A percentile compares a stretch with the other conserved stretches of the same genome.
phyloP scores from a whole-genome alignment of 2,113 vertebrate species.

The Proteles cristata region DNA sequence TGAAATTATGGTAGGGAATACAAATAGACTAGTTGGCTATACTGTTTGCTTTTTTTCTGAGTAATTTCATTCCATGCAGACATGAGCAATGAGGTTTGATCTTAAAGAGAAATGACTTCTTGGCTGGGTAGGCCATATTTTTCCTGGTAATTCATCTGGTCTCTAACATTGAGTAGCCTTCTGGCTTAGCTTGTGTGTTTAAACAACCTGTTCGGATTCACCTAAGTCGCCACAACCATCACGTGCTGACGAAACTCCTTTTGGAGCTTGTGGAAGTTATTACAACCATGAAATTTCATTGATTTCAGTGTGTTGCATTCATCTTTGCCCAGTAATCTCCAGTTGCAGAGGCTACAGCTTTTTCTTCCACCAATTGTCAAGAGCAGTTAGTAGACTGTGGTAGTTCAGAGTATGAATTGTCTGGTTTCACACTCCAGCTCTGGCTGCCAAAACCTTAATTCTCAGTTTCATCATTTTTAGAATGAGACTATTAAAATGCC shows the following conservation, averaged over 20 bases:
- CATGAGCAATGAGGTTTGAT: background rate
- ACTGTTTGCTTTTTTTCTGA: constrained; percentile 5
- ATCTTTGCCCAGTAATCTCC: constrained; percentile 1
- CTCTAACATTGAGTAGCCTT: background rate
- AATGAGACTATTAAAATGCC: background rate
- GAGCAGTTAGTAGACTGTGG: background rate
- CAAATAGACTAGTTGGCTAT: constrained; percentile 43
- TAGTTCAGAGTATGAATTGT: background rate
- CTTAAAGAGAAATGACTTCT: background rate
- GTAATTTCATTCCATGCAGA: constrained; percentile 9
- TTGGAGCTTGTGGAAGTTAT: background rate
- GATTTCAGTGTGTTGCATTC: background rate
- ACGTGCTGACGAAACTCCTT: constrained; percentile 37
- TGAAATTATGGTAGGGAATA: constrained; percentile 53
- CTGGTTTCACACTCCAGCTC: background rate
- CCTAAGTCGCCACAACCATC: background rate
- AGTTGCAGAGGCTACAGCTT: background rate
- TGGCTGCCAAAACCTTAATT: constrained; percentile 32
- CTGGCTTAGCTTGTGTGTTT: constrained; percentile 43
- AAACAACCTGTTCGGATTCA: background rate
- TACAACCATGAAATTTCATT: background rate
- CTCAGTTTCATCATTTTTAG: background rate
- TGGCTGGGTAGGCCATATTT: background rate
- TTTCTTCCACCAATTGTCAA: background rate
- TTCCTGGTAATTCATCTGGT: background rate